Percentiles rank a stretch among this genome's conserved stretches.
Evolutionary conservation across 2,888 invertebrate genomes (phyloP).

Genomic region (Pachycephus smyrnensis): DNA sequence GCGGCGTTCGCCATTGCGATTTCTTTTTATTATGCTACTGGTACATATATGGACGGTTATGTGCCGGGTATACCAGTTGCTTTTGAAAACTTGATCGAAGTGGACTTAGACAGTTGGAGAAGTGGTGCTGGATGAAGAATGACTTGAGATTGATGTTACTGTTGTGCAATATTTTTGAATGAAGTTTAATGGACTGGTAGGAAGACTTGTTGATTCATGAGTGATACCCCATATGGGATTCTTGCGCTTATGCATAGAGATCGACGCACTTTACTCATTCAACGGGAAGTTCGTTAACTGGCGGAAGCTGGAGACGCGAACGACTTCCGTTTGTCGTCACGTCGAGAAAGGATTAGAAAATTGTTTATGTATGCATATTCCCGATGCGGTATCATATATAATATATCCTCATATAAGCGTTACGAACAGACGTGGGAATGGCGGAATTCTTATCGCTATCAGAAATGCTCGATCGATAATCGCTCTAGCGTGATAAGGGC

Average conservation of each 20-base stretch:
- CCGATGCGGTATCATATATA: accelerated
- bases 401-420: too few relatives aligned
- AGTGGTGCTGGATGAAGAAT: background rate
- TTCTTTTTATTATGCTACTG: background rate
- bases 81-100: background rate
- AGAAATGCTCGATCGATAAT: background rate
- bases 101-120: background rate
- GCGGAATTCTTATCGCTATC: background rate
- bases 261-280: background rate
- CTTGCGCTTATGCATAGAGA: background rate
- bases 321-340: background rate
- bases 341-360: constrained; percentile 48
- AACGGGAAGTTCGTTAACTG: background rate
- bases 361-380: constrained; percentile 55
- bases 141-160: background rate
- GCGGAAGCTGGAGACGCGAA: background rate
- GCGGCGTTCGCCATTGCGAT: background rate
- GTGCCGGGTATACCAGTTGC: background rate
- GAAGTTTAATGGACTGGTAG: background rate
- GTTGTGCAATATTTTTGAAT: background rate
- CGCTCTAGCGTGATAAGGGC: background rate
- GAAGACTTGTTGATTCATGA: background rate
- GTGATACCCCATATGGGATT: background rate
- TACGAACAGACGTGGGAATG: background rate
- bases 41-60: background rate